Evolutionary conservation across 1,140 invertebrate genomes (phyloP), one percentile per base, ranked within the genome.

Genomic region (Phthorimaea operculella): DNA sequence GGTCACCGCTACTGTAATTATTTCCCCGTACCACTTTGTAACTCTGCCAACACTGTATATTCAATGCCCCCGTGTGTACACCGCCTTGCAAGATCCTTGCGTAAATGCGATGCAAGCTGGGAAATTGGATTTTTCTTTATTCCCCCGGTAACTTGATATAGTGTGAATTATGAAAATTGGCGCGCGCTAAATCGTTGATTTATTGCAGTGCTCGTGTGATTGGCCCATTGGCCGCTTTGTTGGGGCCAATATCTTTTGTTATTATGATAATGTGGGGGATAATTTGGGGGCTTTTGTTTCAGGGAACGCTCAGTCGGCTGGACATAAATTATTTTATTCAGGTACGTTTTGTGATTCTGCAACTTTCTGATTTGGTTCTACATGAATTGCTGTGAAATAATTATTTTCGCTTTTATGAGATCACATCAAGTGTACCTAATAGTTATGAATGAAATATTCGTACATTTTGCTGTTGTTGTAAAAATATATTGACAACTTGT

Each of bases 121-220:
- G 74, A 76, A 79, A 79, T 76, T 79, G 74, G 74, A 72, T 76
- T 79, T 78, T 76, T 78, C 73, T 74, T 74, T 78, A 76, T 76
- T 68, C 69, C 64, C 56, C 66, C 54, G 65, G 69, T 74, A 75
- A 80, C 70, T 80, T 79, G 77, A 78, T 83, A 79, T 75, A 76
- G 74, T 76, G 78, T 81, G 80, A 79, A 81, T 83, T 80, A 81
- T 83, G 78, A 66, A 79, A 81, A 83, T 81, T 79, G 76, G 21
- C 21, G 21, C 3, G 51, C 54, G 72, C 72, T 79, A 77, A 81
- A 81, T 76, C 79, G 74, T 76, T 83, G 77, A 83, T 83, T 79
- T 83, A 81, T 78, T 74, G 58, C 59, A 61, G 28, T 64, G 62
- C 75, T 72, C 67, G 68, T 68, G 60, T 68, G 66, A 79, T 73